phyloP scores from a whole-genome alignment of 2,797 vertebrate genomes.

The Arnoldichthys spilopterus region DNA sequence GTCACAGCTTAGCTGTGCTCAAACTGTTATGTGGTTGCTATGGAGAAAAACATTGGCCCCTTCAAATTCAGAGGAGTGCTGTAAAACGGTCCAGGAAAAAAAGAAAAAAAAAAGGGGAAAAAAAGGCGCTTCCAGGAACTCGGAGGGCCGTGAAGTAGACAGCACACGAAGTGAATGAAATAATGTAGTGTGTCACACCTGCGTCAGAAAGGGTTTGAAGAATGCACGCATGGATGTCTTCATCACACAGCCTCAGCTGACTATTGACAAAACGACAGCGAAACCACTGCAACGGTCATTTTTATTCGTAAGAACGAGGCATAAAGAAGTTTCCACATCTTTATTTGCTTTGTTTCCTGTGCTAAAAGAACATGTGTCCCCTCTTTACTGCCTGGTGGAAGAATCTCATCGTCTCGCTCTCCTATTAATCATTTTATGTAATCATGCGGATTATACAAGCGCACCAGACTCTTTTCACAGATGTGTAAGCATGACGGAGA shows the following conservation, averaged over 20 bases:
- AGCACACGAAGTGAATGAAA: constrained; percentile 72
- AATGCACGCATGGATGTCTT: background rate
- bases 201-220: constrained; percentile 37
- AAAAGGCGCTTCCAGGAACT: constrained; percentile 78
- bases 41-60: constrained; percentile 81
- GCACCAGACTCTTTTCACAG: background rate
- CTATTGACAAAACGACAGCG: background rate
- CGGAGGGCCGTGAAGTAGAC: constrained; percentile 78
- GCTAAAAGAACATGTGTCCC: background rate
- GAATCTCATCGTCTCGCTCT: constrained; percentile 4
- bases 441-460: constrained; percentile 24
- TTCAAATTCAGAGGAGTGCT: constrained; percentile 67
- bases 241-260: background rate
- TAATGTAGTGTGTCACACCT: constrained; percentile 71
- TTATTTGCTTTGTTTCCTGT: background rate
- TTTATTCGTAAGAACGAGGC: background rate
- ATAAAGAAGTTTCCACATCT: background rate
- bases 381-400: constrained; percentile 4
- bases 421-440: constrained; percentile 33
- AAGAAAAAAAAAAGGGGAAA: too few relatives aligned
- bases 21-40: constrained; percentile 80
- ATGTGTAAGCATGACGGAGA: constrained; percentile 1
- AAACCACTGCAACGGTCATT: background rate
- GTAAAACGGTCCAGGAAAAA: constrained; percentile 79
- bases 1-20: constrained; percentile 79